Evolutionary conservation across 2,797 vertebrate species (phyloP), one percentile per base, ranked within the genome.

Genomic region (Tokudaia tokunoshimensis): DNA sequence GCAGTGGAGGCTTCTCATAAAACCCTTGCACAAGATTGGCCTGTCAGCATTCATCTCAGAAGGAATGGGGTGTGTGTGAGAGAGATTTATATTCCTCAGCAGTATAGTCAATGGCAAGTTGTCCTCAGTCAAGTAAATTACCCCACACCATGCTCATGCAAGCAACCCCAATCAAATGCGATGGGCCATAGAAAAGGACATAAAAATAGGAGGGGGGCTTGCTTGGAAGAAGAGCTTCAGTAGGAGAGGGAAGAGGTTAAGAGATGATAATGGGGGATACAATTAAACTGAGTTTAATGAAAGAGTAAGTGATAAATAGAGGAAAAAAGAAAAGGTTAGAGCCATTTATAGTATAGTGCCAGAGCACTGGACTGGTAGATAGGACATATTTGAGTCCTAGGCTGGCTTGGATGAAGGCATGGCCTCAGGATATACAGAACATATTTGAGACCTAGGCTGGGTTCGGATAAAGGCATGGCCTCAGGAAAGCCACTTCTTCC

Each of bases 291-390:
- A 75, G 72, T 15, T 29, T 47, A 76, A n/a, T 80, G 17, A 55
- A 80, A 80, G 50, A 80, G 3, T 79, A 52, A 52, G 34, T 52
- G 31, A 57, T 57, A 80, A 17, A 8, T 84, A 84, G 47, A 47
- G 8, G 83, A 57, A 17, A 86, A 86, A 55, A 22, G 11, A 29
- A 74, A 87, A n/a, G 20, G 19, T 74, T n/a, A 7, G 10, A 61
- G 44, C 1, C 19, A n/a, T 34, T 41, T 52, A 47, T 24, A 13
- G 2, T 14, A 0, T 15, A 65, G 1, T 31, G 12, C 3, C 1
- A 63, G 44, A 55, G 55, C 3, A 2, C 17, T 8, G 22, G n/a
- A 20, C 1, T 3, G 10, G 37, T 29, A 34, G 14, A 6, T 5
- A 37, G 70, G 13, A 52, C 29, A 47, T 13, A 31, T 59, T 4